Base-by-base conservation (phyloP, 1,140 invertebrate species). In the Colletes gigas region DNA sequence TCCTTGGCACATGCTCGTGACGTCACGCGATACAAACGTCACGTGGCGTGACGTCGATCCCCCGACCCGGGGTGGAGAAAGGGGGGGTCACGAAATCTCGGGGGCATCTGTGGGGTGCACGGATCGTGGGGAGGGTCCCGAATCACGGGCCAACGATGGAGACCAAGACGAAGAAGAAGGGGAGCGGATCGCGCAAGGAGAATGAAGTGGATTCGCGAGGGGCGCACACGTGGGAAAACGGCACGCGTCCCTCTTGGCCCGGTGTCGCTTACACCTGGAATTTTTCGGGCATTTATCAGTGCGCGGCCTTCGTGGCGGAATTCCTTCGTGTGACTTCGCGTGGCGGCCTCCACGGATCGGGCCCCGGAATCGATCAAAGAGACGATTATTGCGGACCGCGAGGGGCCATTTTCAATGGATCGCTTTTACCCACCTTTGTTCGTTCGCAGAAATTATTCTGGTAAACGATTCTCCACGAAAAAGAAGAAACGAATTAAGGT, bases 211-310 rank as follows among this genome's bases (percentile, higher is more conserved):
- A 83, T 83, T 88, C 84, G 83, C 83, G 81, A 78, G 67, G 75
- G 78, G 79, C 57, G 67, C 78, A 89, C 88, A 92, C 90, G 88
- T 91, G 92, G 89, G 91, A 92, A 92, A 88, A 81, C 78, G 85
- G 91, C 90, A 91, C 91, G 91, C 90, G 92, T 88, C 87, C 81
- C 59, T 78, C 78, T 83, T 10, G 69, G 63, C 80, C 66, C 86
- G 81, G 83, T 88, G 83, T 88, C 85, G 79, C 83, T 88, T 88
- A 88, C 90, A 92, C 88, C 90, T 91, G 89, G 91, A 87, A 84
- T 82, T 80, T 76, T 83, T 55, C 62, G 69, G 82, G 66, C 67
- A 80, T 85, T 69, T 84, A 84, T 89, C 81, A 72, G 69, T 71
- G 75, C 68, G 39, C 74, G 57, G 69, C 54, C 71, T 86, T 71